Conservation (phyloP, 2,888 invertebrate species). For the Caenorhabditis sp. region DNA sequence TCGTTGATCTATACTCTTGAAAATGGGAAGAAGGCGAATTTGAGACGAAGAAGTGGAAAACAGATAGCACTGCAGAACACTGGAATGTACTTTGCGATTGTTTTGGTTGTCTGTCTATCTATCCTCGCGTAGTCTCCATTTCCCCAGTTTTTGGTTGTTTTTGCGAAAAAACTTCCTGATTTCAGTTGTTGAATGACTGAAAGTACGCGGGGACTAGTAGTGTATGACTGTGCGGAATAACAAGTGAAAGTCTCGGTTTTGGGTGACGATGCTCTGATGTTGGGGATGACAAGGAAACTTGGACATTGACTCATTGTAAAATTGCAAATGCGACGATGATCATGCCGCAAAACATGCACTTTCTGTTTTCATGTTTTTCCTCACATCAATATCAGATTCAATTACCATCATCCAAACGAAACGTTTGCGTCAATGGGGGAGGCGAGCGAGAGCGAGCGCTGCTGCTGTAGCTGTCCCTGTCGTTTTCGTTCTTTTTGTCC, state of each 20-base stretch:
- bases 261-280: too few relatives aligned
- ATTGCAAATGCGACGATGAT: too few relatives aligned
- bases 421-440: constrained; percentile 1
- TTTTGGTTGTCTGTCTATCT: constrained; percentile 18
- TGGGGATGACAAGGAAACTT: too few relatives aligned
- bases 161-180: constrained; percentile 31
- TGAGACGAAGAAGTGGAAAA: not conserved
- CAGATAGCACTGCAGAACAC: constrained; percentile 2
- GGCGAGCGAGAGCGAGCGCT: too few relatives aligned
- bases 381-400: not conserved
- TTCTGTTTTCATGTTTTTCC: not conserved
- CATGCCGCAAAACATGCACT: not conserved
- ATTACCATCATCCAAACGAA: not conserved
- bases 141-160: constrained; percentile 48
- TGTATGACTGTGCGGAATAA: constrained; percentile 2
- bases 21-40: too few relatives aligned
- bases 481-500: too few relatives aligned
- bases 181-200: not conserved
- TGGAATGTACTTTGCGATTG: constrained; percentile 47
- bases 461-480: too few relatives aligned
- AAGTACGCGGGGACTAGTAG: constrained; percentile 41
- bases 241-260: too few relatives aligned
- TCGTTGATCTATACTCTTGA: constrained; percentile 3
- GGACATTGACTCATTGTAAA: too few relatives aligned
- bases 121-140: constrained; percentile 19